Conservation (phyloP, 1,140 invertebrate species). For the Ceratosolen fusciceps region DNA sequence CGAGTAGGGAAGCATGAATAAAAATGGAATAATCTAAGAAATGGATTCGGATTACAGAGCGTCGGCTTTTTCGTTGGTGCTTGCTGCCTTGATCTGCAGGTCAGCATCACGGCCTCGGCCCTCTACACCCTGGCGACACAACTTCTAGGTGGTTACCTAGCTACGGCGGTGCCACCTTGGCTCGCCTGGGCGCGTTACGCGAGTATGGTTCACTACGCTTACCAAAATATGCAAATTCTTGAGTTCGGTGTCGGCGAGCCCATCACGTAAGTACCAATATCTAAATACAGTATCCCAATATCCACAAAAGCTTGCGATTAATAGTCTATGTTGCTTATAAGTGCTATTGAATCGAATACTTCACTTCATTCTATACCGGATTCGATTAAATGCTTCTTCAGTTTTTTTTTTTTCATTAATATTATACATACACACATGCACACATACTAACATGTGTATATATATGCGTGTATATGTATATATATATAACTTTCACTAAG, state of each 20-base stretch:
- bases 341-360: too few relatives aligned
- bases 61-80: constrained; percentile 89
- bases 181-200: constrained; percentile 86
- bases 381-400: too few relatives aligned
- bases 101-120: constrained; percentile 85
- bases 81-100: constrained; percentile 84
- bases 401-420: too few relatives aligned
- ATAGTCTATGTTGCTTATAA: too few relatives aligned
- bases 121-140: constrained; percentile 86
- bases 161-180: constrained; percentile 83
- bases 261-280: constrained; percentile 81
- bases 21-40: neutral
- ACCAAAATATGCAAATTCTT: constrained; percentile 88
- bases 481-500: too few relatives aligned
- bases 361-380: too few relatives aligned
- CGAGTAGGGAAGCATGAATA: too few relatives aligned
- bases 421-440: too few relatives aligned
- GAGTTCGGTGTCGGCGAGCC: constrained; percentile 83
- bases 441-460: too few relatives aligned
- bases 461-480: too few relatives aligned
- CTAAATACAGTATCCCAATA: too few relatives aligned
- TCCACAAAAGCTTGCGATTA: too few relatives aligned
- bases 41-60: constrained; percentile 73
- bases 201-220: constrained; percentile 88
- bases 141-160: constrained; percentile 86